A percentile compares a stretch with the other conserved stretches of the same genome.
Conservation (phyloP, 2,888 invertebrate genomes). For the Panorpa germanica region DNA sequence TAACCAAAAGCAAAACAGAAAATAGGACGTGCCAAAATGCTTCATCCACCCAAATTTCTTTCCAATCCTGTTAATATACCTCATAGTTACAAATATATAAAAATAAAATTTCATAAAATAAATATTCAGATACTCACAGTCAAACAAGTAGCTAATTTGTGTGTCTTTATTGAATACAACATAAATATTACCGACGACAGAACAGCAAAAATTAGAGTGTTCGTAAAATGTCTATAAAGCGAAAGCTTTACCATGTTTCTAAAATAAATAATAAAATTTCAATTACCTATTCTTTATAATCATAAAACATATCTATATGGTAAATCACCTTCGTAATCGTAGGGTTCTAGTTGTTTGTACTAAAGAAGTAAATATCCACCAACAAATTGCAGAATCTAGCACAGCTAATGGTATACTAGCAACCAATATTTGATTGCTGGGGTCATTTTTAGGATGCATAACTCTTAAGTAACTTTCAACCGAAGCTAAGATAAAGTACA, state of each 20-base stretch:
- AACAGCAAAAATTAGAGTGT: slow-evolving; percentile 80
- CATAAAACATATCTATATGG: neutral
- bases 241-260: slow-evolving; percentile 81
- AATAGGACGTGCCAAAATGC: slow-evolving; percentile 93
- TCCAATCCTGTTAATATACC: slow-evolving; percentile 50
- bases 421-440: slow-evolving; percentile 44
- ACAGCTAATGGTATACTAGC: slow-evolving; percentile 75
- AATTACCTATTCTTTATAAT: slow-evolving; percentile 4
- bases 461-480: slow-evolving; percentile 73
- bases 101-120: neutral
- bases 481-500: slow-evolving; percentile 72
- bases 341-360: slow-evolving; percentile 81
- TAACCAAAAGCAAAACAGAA: slow-evolving; percentile 68
- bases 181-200: slow-evolving; percentile 82
- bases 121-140: slow-evolving; percentile 31
- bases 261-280: slow-evolving; percentile 18
- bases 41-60: slow-evolving; percentile 83
- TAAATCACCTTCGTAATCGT: slow-evolving; percentile 46
- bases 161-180: slow-evolving; percentile 77
- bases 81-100: slow-evolving; percentile 6
- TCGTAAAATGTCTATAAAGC: slow-evolving; percentile 85
- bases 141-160: slow-evolving; percentile 55
- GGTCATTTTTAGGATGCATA: slow-evolving; percentile 38
- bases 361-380: slow-evolving; percentile 83
- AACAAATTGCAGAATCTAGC: slow-evolving; percentile 73